Base-by-base conservation (phyloP, 1,140 invertebrate genomes). In the Plodia interpunctella region DNA sequence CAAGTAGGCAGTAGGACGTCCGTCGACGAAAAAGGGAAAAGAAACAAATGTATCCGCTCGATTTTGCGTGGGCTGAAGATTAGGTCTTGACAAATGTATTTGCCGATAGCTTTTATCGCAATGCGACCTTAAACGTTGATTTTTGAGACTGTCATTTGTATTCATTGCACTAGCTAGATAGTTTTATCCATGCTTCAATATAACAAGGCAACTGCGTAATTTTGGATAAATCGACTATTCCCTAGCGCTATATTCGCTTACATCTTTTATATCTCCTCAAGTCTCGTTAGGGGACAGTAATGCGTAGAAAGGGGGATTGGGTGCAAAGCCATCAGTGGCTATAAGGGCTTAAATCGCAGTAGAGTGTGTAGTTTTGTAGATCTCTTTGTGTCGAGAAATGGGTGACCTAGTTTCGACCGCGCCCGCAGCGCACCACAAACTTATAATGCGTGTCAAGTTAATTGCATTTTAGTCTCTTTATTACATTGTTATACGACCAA, bases 11-110 rank as follows among this genome's bases (percentile, higher is more conserved):
- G 81, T 88, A 79, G 82, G 83, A 85, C 78, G 85, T 87, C 82
- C 82, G 82, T 68, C 66, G 63, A 68, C 78, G 67, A 80, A 86
- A 82, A 80, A 70, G 86, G 76, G 72, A 80, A 81, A 83, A 74
- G 73, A 76, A 81, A 82, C 73, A 80, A 77, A 85, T 87, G 80
- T 84, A 81, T 87, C 83, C 83, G 83, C 74, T 68, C 65, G 55
- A 65, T 58, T 58, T 28, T 59, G 80, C 70, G 80, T 88, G 70
- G 82, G 85, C 38, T 69, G 58, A 1, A 53, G 21, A 63, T 70
- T 78, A 66, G 53, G 63, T 70, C 50, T 72, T 79, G 57, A 59
- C 55, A 60, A 62, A 59, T 70, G 56, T 60, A 62, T 55, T 54
- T 49, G 13, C 21, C 20, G 51, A 53, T 53, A 25, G 51, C 10